A percentile compares a stretch with the other conserved stretches of the same genome.
These are phyloP conservation scores for Barypeithes pellucidus DNA, from an alignment of 2,888 invertebrate species.

Conservation along the genomic window DNA sequence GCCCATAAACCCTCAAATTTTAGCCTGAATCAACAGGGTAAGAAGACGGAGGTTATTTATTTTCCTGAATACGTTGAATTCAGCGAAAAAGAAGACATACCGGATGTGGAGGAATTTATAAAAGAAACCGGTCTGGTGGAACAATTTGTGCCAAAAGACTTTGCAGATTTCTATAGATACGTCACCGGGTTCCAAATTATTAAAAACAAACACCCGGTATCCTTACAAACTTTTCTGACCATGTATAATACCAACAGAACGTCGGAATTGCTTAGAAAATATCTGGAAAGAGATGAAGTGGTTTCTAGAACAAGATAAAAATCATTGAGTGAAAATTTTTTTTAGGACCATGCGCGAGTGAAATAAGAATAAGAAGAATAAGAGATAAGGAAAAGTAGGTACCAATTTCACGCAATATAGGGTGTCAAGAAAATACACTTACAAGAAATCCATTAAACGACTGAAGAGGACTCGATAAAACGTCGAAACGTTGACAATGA, in stretches of 20 bases:
- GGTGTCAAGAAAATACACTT: too few species aligned
- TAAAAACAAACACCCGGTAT: conserved; percentile 61
- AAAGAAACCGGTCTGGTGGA: conserved; percentile 60
- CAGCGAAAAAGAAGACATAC: conserved; percentile 56
- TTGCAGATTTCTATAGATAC: conserved; percentile 62
- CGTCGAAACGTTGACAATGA: too few species aligned
- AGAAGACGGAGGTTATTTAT: conserved; percentile 56
- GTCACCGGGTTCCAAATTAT: conserved; percentile 64
- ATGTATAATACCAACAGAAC: conserved; percentile 63
- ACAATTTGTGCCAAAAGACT: conserved; percentile 58
- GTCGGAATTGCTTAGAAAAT: conserved; percentile 56
- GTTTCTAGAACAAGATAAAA: background rate
- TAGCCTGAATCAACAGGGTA: conserved; percentile 35
- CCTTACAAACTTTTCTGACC: conserved; percentile 63
- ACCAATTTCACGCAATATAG: too few species aligned
- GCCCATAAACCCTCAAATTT: conserved; percentile 32
- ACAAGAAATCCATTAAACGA: too few species aligned
- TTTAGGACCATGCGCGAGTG: too few species aligned
- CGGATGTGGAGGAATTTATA: conserved; percentile 60
- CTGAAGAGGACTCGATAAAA: too few species aligned
- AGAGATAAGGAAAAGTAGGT: too few species aligned
- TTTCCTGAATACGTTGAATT: conserved; percentile 57
- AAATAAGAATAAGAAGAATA: too few species aligned
- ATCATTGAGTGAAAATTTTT: background rate
- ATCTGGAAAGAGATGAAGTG: conserved; percentile 50